These are phyloP conservation scores for Megaleporinus macrocephalus DNA, from an alignment of 2,113 vertebrate genomes.

Conservation along the genomic window DNA sequence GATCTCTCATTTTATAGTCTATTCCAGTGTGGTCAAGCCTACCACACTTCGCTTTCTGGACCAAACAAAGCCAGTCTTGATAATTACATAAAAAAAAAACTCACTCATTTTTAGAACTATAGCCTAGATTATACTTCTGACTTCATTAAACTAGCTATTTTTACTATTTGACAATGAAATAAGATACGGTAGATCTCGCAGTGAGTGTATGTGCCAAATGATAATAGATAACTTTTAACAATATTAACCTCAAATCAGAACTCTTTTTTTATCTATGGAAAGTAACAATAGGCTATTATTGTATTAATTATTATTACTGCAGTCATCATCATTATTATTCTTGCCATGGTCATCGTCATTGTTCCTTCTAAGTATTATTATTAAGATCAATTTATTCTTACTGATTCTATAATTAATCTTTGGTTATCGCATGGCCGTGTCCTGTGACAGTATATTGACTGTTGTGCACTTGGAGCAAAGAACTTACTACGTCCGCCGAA, in stretches of 20 bases:
- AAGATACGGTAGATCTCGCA: conserved; percentile 50
- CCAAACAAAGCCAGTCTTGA: conserved; percentile 58
- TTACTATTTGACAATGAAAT: conserved; percentile 69
- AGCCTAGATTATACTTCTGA: conserved; percentile 68
- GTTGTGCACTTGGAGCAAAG: conserved; percentile 76
- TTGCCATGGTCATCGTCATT: conserved; percentile 21
- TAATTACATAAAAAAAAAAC: conserved; percentile 60
- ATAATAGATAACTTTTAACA: conserved; percentile 55
- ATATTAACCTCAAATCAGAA: conserved; percentile 57
- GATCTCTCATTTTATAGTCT: conserved; percentile 72
- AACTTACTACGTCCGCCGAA: conserved; percentile 58
- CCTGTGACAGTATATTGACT: conserved; percentile 80
- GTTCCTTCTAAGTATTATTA: conserved; percentile 43
- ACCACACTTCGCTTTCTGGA: conserved; percentile 50
- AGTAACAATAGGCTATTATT: conserved; percentile 56
- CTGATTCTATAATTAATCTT: conserved; percentile 62
- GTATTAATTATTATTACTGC: conserved; percentile 38
- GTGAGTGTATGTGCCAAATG: conserved; percentile 51
- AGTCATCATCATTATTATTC: conserved; percentile 22
- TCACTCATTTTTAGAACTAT: conserved; percentile 56
- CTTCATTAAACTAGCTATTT: conserved; percentile 77
- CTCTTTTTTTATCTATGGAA: conserved; percentile 51
- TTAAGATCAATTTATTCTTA: conserved; percentile 48
- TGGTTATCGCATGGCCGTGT: conserved; percentile 76
- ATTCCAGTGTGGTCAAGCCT: conserved; percentile 12